Percentiles rank a stretch among this genome's conserved stretches.
Conservation (phyloP, 2,113 vertebrate species). For the Calypte anna region DNA sequence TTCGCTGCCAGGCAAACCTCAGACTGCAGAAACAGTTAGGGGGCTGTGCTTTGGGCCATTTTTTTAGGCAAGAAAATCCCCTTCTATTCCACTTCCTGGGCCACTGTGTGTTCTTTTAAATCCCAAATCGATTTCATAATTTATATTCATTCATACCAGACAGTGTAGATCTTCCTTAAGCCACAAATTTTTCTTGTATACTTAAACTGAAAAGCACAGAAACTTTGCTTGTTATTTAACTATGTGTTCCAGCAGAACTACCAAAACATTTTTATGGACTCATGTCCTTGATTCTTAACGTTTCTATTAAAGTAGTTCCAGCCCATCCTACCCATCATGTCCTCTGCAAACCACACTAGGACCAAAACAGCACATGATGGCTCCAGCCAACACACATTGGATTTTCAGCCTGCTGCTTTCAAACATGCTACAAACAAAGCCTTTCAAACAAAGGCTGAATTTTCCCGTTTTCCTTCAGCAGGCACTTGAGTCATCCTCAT, state of each 20-base stretch:
- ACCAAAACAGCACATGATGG: background rate
- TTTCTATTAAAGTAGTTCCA: background rate
- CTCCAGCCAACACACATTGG: background rate
- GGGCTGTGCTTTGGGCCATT: background rate
- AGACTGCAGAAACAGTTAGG: background rate
- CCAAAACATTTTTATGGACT: background rate
- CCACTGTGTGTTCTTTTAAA: background rate
- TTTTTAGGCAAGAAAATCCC: background rate
- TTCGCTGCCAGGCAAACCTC: background rate
- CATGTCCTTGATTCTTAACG: background rate
- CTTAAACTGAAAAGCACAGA: background rate
- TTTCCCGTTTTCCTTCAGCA: background rate
- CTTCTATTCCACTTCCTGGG: background rate
- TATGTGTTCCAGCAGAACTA: background rate
- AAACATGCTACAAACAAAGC: fast-evolving
- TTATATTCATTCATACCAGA: background rate
- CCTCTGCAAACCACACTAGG: background rate
- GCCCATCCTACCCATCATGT: background rate
- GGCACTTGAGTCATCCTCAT: background rate
- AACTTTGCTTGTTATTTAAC: background rate
- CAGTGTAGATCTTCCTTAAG: background rate
- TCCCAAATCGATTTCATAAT: background rate
- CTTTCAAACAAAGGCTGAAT: background rate
- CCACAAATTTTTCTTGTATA: background rate
- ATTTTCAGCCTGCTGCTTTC: background rate